Base-by-base conservation (phyloP, 2,113 vertebrate genomes). In the Trematocara zebra region DNA sequence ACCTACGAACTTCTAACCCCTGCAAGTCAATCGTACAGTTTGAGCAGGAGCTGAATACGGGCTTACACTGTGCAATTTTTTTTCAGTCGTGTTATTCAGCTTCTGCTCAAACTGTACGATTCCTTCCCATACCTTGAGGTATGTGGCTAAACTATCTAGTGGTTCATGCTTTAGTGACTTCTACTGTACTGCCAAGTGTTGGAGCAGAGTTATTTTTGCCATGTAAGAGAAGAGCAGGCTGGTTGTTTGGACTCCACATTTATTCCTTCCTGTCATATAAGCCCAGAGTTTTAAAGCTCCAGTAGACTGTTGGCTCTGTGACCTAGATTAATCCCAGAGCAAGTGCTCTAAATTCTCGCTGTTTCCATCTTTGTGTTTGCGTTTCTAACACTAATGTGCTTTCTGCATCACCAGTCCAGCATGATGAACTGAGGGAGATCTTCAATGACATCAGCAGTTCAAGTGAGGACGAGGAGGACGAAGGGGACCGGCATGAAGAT, bases 401-500 rank as follows among this genome's bases (percentile, higher is more conserved):
- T 82, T 89, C 80, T 10, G 37, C 67, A 31, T 82, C 84, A 6
- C 6, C 92, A 97, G 96, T 92, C 49, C 97, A 96, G 81, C 96
- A 93, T 1, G 97, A 97, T 11, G 97, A 97, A 31, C 92, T 98
- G 85, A 96, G 95, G 44, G 96, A 98, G 93, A 97, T 97, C 91
- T 97, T 97, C 92, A 97, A 96, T 49, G 97, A 98, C 93, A 97
- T 98, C 91, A 98, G 97, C 93, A 98, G 96, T 95, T 97, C 96
- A 92, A 97, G 96, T 0, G 98, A 99, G 87, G 99, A 99, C 11
- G 97, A 97, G 88, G 98, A 99, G 64, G 98, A 97, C 4, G 97
- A 98, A 76, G 94, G 95, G 5, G 97, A 99, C 89, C 95, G 97
- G n/a, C 96, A 98, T 0, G 97, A 98, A 0, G 97, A 98, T 0